Evolutionary conservation across 2,888 invertebrate genomes (phyloP).

Genomic region (Brenthis daphne): DNA sequence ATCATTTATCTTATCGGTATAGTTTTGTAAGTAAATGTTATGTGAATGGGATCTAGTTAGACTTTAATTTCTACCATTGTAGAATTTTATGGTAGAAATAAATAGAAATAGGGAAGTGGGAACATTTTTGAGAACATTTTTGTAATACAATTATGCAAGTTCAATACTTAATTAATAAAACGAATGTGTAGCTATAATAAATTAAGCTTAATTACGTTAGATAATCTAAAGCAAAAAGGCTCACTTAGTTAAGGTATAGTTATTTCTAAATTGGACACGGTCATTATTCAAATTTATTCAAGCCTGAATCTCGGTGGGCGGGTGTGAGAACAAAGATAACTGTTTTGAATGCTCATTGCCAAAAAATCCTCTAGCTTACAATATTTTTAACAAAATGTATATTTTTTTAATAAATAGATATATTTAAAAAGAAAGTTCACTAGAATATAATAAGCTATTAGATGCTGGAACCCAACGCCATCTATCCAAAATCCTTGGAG

Average conservation of each 20-base stretch:
- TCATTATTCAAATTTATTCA: constrained; percentile 61
- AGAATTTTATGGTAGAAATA: neutral
- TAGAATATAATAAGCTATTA: constrained; percentile 30
- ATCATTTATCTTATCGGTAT: constrained; percentile 15
- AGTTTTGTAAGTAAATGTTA: neutral
- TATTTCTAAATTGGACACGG: constrained; percentile 38
- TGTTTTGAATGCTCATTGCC: neutral
- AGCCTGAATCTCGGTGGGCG: constrained; percentile 46
- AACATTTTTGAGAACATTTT: neutral
- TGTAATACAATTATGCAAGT: no score
- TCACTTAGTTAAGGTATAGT: constrained; percentile 15
- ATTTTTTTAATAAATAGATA: constrained; percentile 1
- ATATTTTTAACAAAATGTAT: neutral
- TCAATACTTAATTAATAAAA: neutral
- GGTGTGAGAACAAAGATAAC: constrained; percentile 25
- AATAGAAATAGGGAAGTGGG: neutral
- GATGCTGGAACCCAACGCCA: constrained; percentile 68
- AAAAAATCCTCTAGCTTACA: neutral
- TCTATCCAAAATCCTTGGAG: constrained; percentile 79
- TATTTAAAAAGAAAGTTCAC: constrained; percentile 2
- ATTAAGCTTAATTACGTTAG: neutral
- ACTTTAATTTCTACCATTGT: neutral
- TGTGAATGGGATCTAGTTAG: neutral
- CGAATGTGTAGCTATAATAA: neutral
- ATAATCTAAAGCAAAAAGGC: neutral